A percentile compares a stretch with the other conserved stretches of the same genome.
phyloP scores from a whole-genome alignment of 2,113 vertebrate genomes.

The Chrysochloris asiatica region DNA sequence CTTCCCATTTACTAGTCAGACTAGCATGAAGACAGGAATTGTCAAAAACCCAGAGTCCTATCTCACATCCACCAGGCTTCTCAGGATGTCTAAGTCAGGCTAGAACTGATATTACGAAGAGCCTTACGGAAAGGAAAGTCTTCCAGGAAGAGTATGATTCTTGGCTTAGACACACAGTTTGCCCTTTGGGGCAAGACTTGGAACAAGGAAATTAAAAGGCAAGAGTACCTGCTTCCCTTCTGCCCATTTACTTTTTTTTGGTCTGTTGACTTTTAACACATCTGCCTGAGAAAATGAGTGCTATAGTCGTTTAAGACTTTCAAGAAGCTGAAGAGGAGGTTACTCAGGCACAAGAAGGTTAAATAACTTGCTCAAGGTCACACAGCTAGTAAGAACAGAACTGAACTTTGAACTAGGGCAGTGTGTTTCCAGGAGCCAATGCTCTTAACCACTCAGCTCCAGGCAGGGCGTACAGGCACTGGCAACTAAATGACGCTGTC shows the following conservation, averaged over 20 bases:
- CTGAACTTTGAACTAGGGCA: conserved; percentile 31
- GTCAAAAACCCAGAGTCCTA: neutral
- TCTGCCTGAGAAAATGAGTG: too few relatives aligned
- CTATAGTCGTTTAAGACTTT: neutral
- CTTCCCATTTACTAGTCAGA: conserved; percentile 13
- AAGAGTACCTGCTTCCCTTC: neutral
- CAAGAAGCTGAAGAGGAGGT: neutral
- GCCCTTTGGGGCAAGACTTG: neutral
- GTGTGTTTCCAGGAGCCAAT: neutral
- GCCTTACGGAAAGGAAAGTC: neutral
- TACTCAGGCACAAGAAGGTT: neutral
- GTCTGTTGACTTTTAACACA: neutral
- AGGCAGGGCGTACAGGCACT: conserved; percentile 1
- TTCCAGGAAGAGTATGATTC: neutral
- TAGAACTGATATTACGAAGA: neutral
- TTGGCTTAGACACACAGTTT: neutral
- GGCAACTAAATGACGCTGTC: neutral
- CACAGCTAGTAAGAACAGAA: neutral
- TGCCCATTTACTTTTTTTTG: neutral
- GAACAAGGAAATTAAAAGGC: conserved; percentile 34
- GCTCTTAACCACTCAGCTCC: neutral
- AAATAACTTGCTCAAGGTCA: conserved; percentile 15
- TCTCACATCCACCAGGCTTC: conserved; percentile 10
- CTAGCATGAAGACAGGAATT: neutral
- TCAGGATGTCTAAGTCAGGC: neutral